Percentiles rank a stretch among this genome's conserved stretches.
Evolutionary conservation across 2,113 vertebrate species (phyloP).

Genomic region (Dipodomys ordii): DNA sequence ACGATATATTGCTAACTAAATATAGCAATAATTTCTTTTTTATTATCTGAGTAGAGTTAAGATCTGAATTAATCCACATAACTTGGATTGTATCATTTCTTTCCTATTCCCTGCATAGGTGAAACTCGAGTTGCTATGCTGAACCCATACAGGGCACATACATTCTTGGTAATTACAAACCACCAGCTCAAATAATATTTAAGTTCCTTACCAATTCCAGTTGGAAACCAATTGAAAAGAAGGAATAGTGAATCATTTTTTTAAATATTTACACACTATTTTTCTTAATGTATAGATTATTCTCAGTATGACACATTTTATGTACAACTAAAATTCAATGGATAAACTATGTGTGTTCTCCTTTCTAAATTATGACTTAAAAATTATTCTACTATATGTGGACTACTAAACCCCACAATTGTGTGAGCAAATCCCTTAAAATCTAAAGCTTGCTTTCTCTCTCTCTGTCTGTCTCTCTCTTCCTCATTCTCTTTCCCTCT

Average conservation of each 20-base stretch:
- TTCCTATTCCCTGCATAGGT: not conserved
- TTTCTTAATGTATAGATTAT: not conserved
- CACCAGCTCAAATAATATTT: not conserved
- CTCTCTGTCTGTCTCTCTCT: too few species aligned
- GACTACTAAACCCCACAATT: not conserved
- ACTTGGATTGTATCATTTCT: not conserved
- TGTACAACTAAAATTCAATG: slow-evolving; percentile 13
- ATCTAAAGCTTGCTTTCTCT: not conserved
- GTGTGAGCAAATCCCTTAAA: not conserved
- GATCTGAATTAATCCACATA: not conserved
- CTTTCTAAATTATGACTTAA: not conserved
- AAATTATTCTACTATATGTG: not conserved
- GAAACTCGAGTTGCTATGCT: not conserved
- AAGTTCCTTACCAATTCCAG: not conserved
- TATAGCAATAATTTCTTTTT: not conserved
- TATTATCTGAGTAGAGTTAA: not conserved
- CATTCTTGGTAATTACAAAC: not conserved
- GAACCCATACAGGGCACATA: not conserved
- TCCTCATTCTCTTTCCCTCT: too few species aligned
- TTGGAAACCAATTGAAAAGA: not conserved
- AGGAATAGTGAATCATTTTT: not conserved
- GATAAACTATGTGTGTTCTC: not conserved
- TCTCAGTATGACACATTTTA: not conserved
- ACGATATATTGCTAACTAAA: too few species aligned
- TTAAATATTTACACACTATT: not conserved